Evolutionary conservation across 2,888 invertebrate species (phyloP), one percentile per base, ranked within the genome.

Genomic region (Heliconius cydno): DNA sequence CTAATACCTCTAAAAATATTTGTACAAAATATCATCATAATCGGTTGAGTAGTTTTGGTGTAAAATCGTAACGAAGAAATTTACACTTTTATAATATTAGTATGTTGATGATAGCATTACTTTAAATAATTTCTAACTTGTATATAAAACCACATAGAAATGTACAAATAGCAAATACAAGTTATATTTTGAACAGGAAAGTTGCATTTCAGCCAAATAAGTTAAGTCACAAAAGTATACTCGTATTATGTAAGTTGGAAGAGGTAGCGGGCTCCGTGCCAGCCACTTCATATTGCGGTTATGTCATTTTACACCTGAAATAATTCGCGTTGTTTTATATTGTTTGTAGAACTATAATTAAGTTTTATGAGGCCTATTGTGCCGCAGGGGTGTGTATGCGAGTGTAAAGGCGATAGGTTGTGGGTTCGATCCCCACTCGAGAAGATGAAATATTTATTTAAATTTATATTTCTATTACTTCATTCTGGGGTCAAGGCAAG

Each of bases 251-350:
- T 65, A 71, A 38, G 28, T 73, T 74, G 67, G 52, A 52, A 25
- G 15, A 73, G 67, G 76, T 52, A 72, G 19, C 57, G 67, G 78
- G 78, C 73, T 73, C 30, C 30, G 67, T 74, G 78, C 78, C 78
- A 78, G 38, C 28, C 38, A 28, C 67, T 57, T 78, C 66, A 74
- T 73, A 30, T 57, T 38, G 46, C 30, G 30, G 78, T 60, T 67
- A 41, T 28, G 74, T 41, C 41, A 73, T 57, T 78, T 72, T 73
- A 78, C 66, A 73, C 78, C 73, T 78, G 73, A 67, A 73, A 73
- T 12, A 70, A 52, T 70, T 74, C 28, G 5, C 19, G 41, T 41
- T 41, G 25, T 63, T 65, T 41, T 63, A 34, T 13, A 38, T 15
- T 15, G 6, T 65, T 25, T 28, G 15, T 65, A 22, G 52, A 22